phyloP scores from a whole-genome alignment of 92 coral and sea anemone genomes.

The Porites cylindrica region DNA sequence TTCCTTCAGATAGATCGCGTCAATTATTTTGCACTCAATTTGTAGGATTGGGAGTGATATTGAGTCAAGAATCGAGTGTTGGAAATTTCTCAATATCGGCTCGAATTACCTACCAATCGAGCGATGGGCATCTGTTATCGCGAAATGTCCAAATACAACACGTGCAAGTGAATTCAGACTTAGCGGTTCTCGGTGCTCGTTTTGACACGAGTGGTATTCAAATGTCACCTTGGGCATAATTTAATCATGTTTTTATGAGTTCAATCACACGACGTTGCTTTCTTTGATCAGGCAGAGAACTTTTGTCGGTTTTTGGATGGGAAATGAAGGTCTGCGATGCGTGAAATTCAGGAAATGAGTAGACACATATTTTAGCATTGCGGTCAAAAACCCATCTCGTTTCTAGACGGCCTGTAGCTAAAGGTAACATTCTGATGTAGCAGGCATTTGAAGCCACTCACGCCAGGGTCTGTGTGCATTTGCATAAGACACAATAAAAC shows the following conservation, averaged over 20 bases:
- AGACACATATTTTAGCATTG: constrained; percentile 16
- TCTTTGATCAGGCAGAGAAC: background rate
- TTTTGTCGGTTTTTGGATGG: constrained; percentile 9
- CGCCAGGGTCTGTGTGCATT: constrained; percentile 45
- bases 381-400: constrained; percentile 26
- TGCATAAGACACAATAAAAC: constrained; percentile 69
- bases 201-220: constrained; percentile 39
- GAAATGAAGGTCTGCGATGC: background rate
- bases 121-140: background rate
- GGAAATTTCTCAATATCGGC: constrained; percentile 10
- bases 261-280: constrained; percentile 21
- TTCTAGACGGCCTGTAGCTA: constrained; percentile 15
- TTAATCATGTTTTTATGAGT: constrained; percentile 35
- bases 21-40: constrained; percentile 47
- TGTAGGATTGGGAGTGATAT: constrained; percentile 14
- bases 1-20: constrained; percentile 47
- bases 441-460: constrained; percentile 29
- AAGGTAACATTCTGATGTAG: constrained; percentile 6
- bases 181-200: background rate
- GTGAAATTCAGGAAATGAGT: constrained; percentile 20
- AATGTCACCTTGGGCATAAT: constrained; percentile 43
- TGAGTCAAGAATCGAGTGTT: constrained; percentile 10
- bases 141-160: constrained; percentile 1
- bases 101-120: background rate
- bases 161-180: constrained; percentile 3